Evolutionary conservation across 2,797 vertebrate genomes (phyloP).

Genomic region (Liasis olivaceus): DNA sequence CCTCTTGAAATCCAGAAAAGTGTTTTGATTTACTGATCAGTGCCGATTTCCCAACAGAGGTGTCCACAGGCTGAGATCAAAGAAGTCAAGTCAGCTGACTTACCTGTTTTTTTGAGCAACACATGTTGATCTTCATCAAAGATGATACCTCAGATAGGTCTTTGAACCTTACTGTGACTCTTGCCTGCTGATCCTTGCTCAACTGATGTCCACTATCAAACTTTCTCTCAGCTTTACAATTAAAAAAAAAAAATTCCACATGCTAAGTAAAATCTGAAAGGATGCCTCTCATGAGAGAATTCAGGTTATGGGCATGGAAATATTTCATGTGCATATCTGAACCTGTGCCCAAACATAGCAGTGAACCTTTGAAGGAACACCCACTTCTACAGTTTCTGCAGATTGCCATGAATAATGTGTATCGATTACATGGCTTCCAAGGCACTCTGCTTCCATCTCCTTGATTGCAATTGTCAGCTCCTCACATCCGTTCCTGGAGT

Average conservation of each 20-base stretch:
- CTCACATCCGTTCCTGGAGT: neutral
- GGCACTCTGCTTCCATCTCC: neutral
- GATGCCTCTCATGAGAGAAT: neutral
- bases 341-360: neutral
- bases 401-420: slow-evolving; percentile 17
- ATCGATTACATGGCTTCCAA: neutral
- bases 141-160: neutral
- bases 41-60: neutral
- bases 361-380: neutral
- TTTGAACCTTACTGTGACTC: neutral
- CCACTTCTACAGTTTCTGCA: neutral
- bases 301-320: neutral
- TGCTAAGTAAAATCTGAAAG: neutral
- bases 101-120: neutral
- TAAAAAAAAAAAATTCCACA: neutral
- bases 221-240: neutral
- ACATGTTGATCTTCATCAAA: neutral
- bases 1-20: neutral
- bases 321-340: neutral
- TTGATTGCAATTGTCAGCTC: slow-evolving; percentile 25
- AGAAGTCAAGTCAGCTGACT: neutral
- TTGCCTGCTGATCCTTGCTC: neutral
- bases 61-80: neutral
- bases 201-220: neutral
- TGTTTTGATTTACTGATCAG: neutral